These are phyloP conservation scores for Montipora capitata DNA, from an alignment of 92 coral and sea anemone genomes.

Conservation along the genomic window DNA sequence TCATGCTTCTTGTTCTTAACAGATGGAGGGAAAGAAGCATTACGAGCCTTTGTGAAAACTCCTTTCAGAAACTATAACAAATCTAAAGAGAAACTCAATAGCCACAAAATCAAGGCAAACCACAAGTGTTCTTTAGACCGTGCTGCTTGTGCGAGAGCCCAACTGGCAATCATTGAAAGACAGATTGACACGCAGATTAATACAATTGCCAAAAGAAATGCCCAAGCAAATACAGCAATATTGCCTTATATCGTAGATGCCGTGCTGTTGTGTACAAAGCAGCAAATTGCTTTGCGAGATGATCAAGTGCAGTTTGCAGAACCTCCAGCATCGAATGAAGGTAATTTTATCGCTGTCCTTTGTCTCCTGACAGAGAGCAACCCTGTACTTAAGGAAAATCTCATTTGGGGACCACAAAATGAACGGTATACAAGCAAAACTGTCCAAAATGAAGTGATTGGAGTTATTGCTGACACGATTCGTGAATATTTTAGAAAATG, in stretches of 20 bases:
- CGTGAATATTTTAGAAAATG: conserved; percentile 68
- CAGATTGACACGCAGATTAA: conserved; percentile 61
- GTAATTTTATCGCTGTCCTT: conserved; percentile 70
- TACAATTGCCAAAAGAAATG: conserved; percentile 49
- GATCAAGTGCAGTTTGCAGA: conserved; percentile 69
- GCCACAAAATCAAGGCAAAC: conserved; percentile 40
- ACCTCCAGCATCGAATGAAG: conserved; percentile 64
- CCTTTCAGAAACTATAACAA: conserved; percentile 63
- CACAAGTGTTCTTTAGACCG: conserved; percentile 60
- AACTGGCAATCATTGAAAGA: conserved; percentile 38
- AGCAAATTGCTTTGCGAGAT: conserved; percentile 83
- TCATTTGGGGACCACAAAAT: conserved; percentile 72
- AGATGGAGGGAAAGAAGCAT: conserved; percentile 55
- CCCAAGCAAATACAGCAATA: conserved; percentile 65
- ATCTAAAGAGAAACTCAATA: conserved; percentile 65
- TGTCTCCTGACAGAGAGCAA: conserved; percentile 67
- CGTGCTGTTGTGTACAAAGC: conserved; percentile 73
- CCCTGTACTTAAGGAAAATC: no score
- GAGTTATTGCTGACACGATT: conserved; percentile 58
- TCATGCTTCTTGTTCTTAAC: conserved; percentile 54
- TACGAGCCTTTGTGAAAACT: conserved; percentile 60
- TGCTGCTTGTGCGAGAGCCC: conserved; percentile 42
- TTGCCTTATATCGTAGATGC: conserved; percentile 82
- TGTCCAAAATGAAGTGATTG: conserved; percentile 69
- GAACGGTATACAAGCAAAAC: conserved; percentile 80